Conservation (phyloP, 1,140 invertebrate species). For the Atta texana region DNA sequence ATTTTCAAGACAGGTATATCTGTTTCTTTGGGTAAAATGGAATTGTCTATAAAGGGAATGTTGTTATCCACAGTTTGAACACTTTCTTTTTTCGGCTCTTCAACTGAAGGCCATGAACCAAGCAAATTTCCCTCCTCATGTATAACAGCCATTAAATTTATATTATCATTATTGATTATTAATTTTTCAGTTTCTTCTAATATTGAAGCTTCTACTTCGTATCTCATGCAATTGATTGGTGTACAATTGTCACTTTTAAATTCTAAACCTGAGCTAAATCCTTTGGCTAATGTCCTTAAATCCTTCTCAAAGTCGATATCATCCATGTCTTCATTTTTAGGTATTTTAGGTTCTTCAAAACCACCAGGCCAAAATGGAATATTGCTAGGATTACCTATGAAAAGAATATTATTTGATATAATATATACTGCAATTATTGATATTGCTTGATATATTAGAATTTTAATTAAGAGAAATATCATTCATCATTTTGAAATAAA, state of each 20-base stretch:
- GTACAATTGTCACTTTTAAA: constrained; percentile 86
- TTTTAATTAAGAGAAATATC: constrained; percentile 12
- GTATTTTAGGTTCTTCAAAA: constrained; percentile 88
- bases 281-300: constrained; percentile 89
- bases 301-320: constrained; percentile 86
- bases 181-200: constrained; percentile 39
- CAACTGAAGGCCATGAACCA: constrained; percentile 62
- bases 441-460: constrained; percentile 23
- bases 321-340: constrained; percentile 69
- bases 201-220: not conserved
- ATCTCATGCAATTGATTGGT: constrained; percentile 71
- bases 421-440: not conserved
- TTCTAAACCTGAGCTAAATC: constrained; percentile 88
- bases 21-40: constrained; percentile 80
- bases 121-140: constrained; percentile 77
- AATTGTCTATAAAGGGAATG: constrained; percentile 76
- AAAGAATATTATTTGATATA: constrained; percentile 10
- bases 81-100: constrained; percentile 55
- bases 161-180: constrained; percentile 55
- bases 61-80: not conserved
- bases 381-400: constrained; percentile 89
- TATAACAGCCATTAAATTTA: constrained; percentile 82
- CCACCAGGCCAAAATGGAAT: constrained; percentile 94
- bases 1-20: constrained; percentile 87
- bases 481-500: not conserved